A percentile compares a stretch with the other conserved stretches of the same genome.
phyloP scores from a whole-genome alignment of 2,113 vertebrate species.

The Gymnocephalus cernua region DNA sequence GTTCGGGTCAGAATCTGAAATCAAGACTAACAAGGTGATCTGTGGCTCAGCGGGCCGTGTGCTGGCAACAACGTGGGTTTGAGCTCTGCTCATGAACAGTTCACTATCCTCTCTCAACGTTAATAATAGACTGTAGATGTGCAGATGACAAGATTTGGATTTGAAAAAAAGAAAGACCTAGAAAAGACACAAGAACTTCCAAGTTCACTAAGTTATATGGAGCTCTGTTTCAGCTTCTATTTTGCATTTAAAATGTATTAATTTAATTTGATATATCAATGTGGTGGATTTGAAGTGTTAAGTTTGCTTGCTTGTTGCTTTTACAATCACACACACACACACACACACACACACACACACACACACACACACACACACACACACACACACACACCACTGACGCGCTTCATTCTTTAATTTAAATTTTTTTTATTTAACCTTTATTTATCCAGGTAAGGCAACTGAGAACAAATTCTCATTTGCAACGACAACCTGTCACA shows the following conservation, averaged over 20 bases:
- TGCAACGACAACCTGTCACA: too few species aligned
- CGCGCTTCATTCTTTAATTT: conserved; percentile 30
- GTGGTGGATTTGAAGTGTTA: not conserved
- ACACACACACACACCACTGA: not conserved
- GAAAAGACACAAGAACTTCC: not conserved
- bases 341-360: not conserved
- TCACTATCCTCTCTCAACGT: conserved; percentile 2
- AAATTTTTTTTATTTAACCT: too few species aligned
- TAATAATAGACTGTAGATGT: conserved; percentile 1
- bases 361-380: too few species aligned
- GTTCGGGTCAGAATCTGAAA: conserved; percentile 69
- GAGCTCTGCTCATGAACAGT: conserved; percentile 6
- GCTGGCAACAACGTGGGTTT: conserved; percentile 26
- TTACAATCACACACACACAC: not conserved
- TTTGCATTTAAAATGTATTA: not conserved
- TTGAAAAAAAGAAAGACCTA: not conserved
- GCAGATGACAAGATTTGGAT: conserved; percentile 5
- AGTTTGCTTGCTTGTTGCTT: not conserved
- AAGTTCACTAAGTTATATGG: not conserved
- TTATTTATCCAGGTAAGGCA: too few species aligned
- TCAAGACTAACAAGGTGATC: conserved; percentile 75
- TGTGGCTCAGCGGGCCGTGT: conserved; percentile 37
- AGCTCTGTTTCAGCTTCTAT: not conserved
- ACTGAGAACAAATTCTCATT: too few species aligned
- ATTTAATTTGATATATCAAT: not conserved